Base-by-base conservation (phyloP, 2,113 vertebrate species). In the Nesogale talazaci region DNA sequence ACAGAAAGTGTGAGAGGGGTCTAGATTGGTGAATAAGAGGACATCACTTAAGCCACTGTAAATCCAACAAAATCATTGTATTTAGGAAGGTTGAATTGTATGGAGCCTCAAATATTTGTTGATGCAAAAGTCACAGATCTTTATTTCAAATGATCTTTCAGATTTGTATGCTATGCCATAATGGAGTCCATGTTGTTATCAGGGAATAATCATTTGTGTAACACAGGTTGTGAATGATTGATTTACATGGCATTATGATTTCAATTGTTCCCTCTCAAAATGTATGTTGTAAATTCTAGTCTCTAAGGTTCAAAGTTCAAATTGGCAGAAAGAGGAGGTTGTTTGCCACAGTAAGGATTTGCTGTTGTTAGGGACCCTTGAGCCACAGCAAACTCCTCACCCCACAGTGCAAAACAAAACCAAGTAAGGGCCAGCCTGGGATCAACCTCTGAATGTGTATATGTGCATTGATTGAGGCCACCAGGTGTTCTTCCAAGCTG, bases 181-280 rank as follows among this genome's bases (percentile, higher is more conserved):
- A 6, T 80, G 81, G 89, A 95, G 76, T 31, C n/a, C 77, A 96
- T 97, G 84, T 59, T 59, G 80, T 96, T 95, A 96, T 95, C 38
- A 40, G 83, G 40, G 92, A 95, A 25, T 46, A 77, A 36, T 88
- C 95, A 65, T 67, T 86, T 95, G 83, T 3, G 34, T 34, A 65
- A 56, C 90, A 93, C 82, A 7, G 92, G 69, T 40, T 61, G 74
- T 67, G 46, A 83, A 81, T 78, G 80, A 90, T 74, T 85, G 96
- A 87, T 93, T 83, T 83, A 38, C 17, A 63, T 25, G 6, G 34
- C 34, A 34, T 72, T 22, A 36, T 31, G 29, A 36, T 22, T 72
- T 36, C n/a, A 36, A 36, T 36, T 72, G 70, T 36, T 2, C 36
- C 70, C 70, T 14, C 20, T 20, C 34, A 72, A 72, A 36, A 8